Conservation (phyloP, 2,888 invertebrate genomes). For the Epiblema foenella region DNA sequence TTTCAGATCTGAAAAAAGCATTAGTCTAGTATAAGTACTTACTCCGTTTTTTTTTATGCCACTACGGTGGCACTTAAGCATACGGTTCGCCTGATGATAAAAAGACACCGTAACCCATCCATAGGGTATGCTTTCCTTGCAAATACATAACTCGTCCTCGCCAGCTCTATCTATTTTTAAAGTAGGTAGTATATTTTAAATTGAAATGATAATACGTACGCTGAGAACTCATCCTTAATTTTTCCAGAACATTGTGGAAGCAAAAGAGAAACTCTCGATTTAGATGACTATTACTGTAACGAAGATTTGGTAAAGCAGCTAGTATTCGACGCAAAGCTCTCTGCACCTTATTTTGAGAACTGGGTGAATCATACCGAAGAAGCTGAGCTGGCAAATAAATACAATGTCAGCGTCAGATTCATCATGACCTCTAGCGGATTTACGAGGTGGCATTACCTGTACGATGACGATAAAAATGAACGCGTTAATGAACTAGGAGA, state of each 20-base stretch:
- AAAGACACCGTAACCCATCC: too few species aligned
- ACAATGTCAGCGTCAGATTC: slow-evolving; percentile 91
- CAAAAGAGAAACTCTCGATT: slow-evolving; percentile 81
- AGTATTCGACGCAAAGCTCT: slow-evolving; percentile 93
- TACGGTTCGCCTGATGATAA: too few species aligned
- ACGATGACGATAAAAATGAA: slow-evolving; percentile 84
- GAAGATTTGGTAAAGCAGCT: slow-evolving; percentile 93
- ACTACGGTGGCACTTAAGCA: too few species aligned
- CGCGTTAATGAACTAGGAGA: slow-evolving; percentile 67
- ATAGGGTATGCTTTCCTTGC: too few species aligned
- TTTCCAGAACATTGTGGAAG: slow-evolving; percentile 87
- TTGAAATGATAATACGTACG: not conserved
- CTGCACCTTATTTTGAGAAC: slow-evolving; percentile 84
- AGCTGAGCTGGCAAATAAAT: slow-evolving; percentile 84
- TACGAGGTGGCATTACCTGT: slow-evolving; percentile 93
- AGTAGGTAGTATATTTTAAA: too few species aligned
- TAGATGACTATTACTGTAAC: slow-evolving; percentile 92
- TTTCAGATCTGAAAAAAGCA: too few species aligned
- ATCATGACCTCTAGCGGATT: slow-evolving; percentile 95
- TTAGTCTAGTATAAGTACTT: too few species aligned
- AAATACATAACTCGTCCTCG: too few species aligned
- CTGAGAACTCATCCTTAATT: not conserved
- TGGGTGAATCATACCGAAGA: slow-evolving; percentile 83
- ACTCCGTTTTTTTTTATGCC: too few species aligned
- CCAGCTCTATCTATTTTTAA: too few species aligned